phyloP scores from a whole-genome alignment of 1,140 invertebrate species.

The Drosophila pseudoananassae region DNA sequence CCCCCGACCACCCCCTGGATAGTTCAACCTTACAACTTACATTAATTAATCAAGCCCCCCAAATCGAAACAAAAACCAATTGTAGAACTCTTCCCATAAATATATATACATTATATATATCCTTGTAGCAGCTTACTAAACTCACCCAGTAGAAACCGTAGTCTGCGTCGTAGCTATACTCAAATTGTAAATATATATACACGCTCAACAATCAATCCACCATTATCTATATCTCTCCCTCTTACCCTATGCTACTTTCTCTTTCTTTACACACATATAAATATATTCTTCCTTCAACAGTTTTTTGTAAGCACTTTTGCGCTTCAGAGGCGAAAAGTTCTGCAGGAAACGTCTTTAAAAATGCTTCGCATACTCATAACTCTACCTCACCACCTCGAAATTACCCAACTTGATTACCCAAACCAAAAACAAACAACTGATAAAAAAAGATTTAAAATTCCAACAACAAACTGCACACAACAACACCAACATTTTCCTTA shows the following conservation, averaged over 20 bases:
- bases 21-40: constrained; percentile 39
- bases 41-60: constrained; percentile 33
- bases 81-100: constrained; percentile 29
- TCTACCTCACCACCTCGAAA: constrained; percentile 55
- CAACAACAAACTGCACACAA: constrained; percentile 45
- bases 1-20: constrained; percentile 5
- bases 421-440: constrained; percentile 22
- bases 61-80: constrained; percentile 28
- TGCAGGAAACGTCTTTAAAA: constrained; percentile 60
- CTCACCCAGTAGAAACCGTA: constrained; percentile 75
- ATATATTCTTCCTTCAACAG: constrained; percentile 39
- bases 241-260: constrained; percentile 51
- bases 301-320: constrained; percentile 66
- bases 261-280: constrained; percentile 51
- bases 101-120: constrained; percentile 49
- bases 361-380: constrained; percentile 82
- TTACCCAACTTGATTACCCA: constrained; percentile 25
- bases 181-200: constrained; percentile 73
- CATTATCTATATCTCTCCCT: constrained; percentile 55
- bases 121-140: constrained; percentile 78
- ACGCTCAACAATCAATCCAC: constrained; percentile 65
- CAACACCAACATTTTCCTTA: constrained; percentile 53
- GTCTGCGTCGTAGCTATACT: constrained; percentile 67
- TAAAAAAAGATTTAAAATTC: constrained; percentile 9
- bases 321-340: constrained; percentile 59